Evolutionary conservation across 2,113 vertebrate species (phyloP).

Genomic region (Aplodontia rufa): DNA sequence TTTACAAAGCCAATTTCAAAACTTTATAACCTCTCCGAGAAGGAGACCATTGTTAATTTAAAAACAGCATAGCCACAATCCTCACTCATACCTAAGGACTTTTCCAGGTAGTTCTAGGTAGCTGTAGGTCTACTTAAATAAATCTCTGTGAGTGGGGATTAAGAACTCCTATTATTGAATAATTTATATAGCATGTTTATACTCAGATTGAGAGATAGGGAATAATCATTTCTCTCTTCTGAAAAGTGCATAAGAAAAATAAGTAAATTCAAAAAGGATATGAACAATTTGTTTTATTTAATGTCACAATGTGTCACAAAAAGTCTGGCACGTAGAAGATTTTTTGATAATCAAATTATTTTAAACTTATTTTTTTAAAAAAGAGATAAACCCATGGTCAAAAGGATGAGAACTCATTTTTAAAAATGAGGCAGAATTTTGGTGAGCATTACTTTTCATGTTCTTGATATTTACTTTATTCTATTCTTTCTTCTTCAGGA

Average conservation of each 20-base stretch:
- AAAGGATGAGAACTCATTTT: neutral
- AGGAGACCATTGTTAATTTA: neutral
- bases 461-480: neutral
- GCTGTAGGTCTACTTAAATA: neutral
- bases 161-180: neutral
- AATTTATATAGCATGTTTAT: neutral
- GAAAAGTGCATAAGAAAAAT: neutral
- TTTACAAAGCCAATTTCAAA: neutral
- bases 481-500: neutral
- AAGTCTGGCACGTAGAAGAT: neutral
- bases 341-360: neutral
- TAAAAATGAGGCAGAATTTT: neutral
- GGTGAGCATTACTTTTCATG: neutral
- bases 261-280: neutral
- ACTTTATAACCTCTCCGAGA: neutral
- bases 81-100: neutral
- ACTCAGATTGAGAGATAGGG: neutral
- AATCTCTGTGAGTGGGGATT: neutral
- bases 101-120: neutral
- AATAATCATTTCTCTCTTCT: neutral
- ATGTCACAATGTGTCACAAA: neutral
- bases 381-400: neutral
- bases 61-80: neutral
- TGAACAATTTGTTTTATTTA: neutral
- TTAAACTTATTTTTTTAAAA: neutral